These are phyloP conservation scores for Stenichneumon culpator DNA, from an alignment of 2,888 invertebrate genomes.

Conservation along the genomic window DNA sequence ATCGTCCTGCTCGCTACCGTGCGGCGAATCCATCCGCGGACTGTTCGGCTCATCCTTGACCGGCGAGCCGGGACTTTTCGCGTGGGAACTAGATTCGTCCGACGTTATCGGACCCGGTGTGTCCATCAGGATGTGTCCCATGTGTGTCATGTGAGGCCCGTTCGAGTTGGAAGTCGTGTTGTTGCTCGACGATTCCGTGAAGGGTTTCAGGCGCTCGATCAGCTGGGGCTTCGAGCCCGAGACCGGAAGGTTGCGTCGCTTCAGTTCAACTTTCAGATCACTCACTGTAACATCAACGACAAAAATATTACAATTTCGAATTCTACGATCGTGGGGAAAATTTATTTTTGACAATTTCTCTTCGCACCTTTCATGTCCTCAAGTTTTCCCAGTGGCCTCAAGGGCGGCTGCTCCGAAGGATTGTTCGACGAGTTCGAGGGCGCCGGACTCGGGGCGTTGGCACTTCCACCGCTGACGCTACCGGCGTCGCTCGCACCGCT, in stretches of 20 bases:
- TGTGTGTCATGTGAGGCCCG: constrained; percentile 83
- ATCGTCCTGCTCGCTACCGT: constrained; percentile 85
- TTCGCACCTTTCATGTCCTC: constrained; percentile 94
- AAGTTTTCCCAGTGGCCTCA: constrained; percentile 88
- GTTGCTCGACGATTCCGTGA: constrained; percentile 84
- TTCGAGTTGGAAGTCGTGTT: constrained; percentile 80
- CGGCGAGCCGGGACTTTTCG: constrained; percentile 80
- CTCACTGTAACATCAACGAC: constrained; percentile 87
- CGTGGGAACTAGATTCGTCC: constrained; percentile 82
- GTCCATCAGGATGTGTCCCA: constrained; percentile 85
- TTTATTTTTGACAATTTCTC: neutral
- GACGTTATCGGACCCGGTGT: constrained; percentile 82
- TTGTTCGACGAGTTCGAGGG: constrained; percentile 81
- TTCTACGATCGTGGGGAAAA: neutral
- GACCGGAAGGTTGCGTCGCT: constrained; percentile 96
- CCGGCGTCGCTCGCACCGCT: constrained; percentile 84
- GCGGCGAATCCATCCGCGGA: constrained; percentile 82
- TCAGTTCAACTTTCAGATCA: constrained; percentile 97
- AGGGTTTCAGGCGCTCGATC: constrained; percentile 95
- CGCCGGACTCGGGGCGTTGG: constrained; percentile 82
- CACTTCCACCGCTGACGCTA: constrained; percentile 81
- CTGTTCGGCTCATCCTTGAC: constrained; percentile 83
- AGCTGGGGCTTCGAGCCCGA: constrained; percentile 98
- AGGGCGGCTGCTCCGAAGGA: constrained; percentile 83
- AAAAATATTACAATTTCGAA: constrained; percentile 26